Conservation (phyloP, 2,888 invertebrate genomes). For the Agrochola litura region DNA sequence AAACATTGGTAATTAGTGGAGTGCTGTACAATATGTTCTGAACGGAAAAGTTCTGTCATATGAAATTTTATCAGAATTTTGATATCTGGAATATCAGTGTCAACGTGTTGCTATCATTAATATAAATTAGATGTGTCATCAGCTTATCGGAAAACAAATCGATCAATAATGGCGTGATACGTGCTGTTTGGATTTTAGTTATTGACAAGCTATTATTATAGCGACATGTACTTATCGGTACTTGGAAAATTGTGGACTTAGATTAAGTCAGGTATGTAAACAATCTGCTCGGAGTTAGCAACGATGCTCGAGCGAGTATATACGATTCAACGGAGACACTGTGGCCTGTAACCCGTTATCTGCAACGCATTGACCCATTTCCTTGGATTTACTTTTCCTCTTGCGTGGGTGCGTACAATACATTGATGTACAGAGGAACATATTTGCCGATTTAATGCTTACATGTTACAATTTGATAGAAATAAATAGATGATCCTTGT, state of each 20-base stretch:
- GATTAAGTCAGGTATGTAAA: conserved; percentile 20
- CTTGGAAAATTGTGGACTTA: conserved; percentile 16
- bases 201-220: conserved; percentile 45
- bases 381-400: conserved; percentile 11
- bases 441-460: not conserved
- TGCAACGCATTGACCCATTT: conserved; percentile 34
- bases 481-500: not conserved
- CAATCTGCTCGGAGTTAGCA: conserved; percentile 5
- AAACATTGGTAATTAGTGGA: conserved; percentile 54
- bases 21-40: conserved; percentile 35
- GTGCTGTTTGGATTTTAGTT: conserved; percentile 45
- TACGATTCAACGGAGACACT: conserved; percentile 20
- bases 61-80: conserved; percentile 50
- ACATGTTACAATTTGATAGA: not conserved
- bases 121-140: conserved; percentile 61
- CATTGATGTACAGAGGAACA: conserved; percentile 7
- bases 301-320: conserved; percentile 2
- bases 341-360: conserved; percentile 38
- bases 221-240: conserved; percentile 26
- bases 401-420: conserved; percentile 24
- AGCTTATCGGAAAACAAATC: conserved; percentile 51
- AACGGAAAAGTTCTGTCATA: conserved; percentile 41
- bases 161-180: conserved; percentile 56
- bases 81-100: conserved; percentile 51
- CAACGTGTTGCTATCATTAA: conserved; percentile 52